Evolutionary conservation across 2,113 vertebrate genomes (phyloP), one percentile per base, ranked within the genome.

Genomic region (Desmodus rotundus): DNA sequence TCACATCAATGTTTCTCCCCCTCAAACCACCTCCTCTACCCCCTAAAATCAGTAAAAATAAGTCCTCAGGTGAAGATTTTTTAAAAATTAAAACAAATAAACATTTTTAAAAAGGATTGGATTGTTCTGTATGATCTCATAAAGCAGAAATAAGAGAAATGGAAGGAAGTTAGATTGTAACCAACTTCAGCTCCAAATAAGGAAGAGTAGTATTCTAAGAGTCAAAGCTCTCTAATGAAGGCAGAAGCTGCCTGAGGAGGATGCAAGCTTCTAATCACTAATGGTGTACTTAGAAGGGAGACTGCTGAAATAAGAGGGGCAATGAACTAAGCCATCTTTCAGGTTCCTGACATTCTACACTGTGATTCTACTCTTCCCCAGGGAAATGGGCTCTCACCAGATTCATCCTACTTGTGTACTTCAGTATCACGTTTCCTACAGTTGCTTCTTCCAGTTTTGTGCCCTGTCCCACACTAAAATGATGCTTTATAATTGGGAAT

Each of bases 151-250:
- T 1, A 85, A 68, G 65, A 83, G 14, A 73, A 36, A 38, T 10
- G 43, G 17, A 73, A 94, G 94, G 67, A 94, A 85, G 47, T 65
- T 61, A 73, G 70, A 72, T 89, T 83, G 88, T 47, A 90, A 89
- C n/a, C 43, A 20, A 82, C 56, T 94, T 95, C 67, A 84, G 74
- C 63, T 86, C 94, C 76, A 85, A 78, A 87, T 85, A 90, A 88
- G 91, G 91, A 92, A 94, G 67, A 76, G 24, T 47, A 76, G 20
- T 68, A 76, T 84, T 95, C 68, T 72, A 91, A 82, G 63, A 91
- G 67, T 70, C 73, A 63, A 72, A 74, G 78, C 31, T 76, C 58
- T 68, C 67, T 91, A 67, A 76, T 10, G 65, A 80, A 76, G 45
- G 56, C 67, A 77, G 50, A 54, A 72, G 72, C 52, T 33, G 13